Base-by-base conservation (phyloP, 2,113 vertebrate species). In the Puntigrus tetrazona region DNA sequence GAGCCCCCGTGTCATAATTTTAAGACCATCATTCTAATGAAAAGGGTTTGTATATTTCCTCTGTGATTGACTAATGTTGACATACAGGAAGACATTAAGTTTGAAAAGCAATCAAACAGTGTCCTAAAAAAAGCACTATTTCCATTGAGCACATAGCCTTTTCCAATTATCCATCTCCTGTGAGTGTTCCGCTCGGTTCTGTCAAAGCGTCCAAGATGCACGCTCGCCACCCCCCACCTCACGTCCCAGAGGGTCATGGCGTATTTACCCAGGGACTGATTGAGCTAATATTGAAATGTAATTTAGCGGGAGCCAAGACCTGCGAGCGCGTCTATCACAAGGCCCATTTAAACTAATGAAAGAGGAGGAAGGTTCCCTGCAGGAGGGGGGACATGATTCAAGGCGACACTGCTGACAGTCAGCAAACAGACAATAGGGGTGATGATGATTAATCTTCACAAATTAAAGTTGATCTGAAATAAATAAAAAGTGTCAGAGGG, bases 361-460 rank as follows among this genome's bases (percentile, higher is more conserved):
- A 86, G 83, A 41, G 70, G 52, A 78, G 65, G 78, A 83, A 75
- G 38, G 72, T 63, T 79, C 69, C 55, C 74, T 25, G 84, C 69
- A 70, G 63, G 45, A 47, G 63, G 47, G 47, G 57, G 55, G 41
- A 65, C 27, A 57, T 74, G 63, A 85, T 70, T 86, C 61, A 73
- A 83, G 16, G 52, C 52, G 85, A 89, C 88, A 83, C 43, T 29
- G 50, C 31, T 76, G 74, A 85, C 47, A 78, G 70, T 81, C 84
- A 77, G 45, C 81, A 88, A 88, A 89, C 83, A 88, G 25, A 85
- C 79, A 76, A 80, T 85, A 41, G 84, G 83, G 84, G 79, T 70
- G 84, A 86, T 82, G 84, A 84, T 86, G 85, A 86, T 88, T 89
- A 88, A 89, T 88, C 88, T 85, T 47, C 83, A 86, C 76, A 79